Evolutionary conservation across 2,113 vertebrate genomes (phyloP).

Genomic region (Sisor rabdophorus): DNA sequence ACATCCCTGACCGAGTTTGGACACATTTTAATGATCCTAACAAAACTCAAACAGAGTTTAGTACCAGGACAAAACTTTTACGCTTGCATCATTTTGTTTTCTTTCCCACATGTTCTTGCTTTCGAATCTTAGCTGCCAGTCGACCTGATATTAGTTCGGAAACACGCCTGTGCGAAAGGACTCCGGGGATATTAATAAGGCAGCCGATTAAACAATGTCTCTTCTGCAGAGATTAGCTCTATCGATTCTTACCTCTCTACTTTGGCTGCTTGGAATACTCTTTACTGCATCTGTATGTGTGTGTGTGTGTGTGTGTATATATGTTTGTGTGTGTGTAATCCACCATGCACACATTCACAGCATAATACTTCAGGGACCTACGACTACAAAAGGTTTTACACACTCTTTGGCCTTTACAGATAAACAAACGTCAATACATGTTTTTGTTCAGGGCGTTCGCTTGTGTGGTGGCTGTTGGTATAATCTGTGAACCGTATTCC

Average conservation of each 20-base stretch:
- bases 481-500: too few species aligned
- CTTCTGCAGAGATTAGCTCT: constrained; percentile 52
- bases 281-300: constrained; percentile 32
- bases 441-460: not conserved
- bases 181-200: constrained; percentile 52
- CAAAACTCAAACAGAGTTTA: not conserved
- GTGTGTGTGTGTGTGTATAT: constrained; percentile 28
- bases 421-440: not conserved
- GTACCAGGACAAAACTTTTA: not conserved
- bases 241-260: constrained; percentile 47
- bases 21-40: too few species aligned
- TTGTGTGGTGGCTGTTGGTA: not conserved
- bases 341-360: constrained; percentile 30
- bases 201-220: constrained; percentile 47
- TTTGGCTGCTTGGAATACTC: constrained; percentile 33
- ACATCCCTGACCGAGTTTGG: too few species aligned
- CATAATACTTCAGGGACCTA: not conserved
- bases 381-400: not conserved
- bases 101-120: constrained; percentile 1
- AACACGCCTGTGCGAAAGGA: constrained; percentile 35
- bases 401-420: constrained; percentile 1
- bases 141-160: constrained; percentile 42
- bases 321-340: constrained; percentile 20
- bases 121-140: constrained; percentile 21
- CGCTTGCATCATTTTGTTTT: constrained; percentile 72